These are phyloP conservation scores for Carollia perspicillata DNA, from an alignment of 2,113 vertebrate genomes.

Conservation along the genomic window DNA sequence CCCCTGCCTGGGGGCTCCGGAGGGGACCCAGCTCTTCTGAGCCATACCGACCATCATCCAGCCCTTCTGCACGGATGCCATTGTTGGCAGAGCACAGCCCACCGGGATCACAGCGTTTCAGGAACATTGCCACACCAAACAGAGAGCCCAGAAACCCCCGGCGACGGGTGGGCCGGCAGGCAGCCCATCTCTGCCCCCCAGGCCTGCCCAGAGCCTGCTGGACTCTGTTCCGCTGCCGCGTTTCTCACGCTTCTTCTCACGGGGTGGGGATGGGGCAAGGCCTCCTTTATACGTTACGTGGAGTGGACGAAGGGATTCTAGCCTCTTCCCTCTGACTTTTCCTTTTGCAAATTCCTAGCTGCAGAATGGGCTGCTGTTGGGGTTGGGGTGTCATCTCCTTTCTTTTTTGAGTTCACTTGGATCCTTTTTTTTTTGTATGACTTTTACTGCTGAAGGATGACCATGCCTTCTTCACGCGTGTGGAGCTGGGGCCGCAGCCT, in stretches of 20 bases:
- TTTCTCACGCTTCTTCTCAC: constrained; percentile 83
- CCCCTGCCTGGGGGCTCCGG: constrained; percentile 79
- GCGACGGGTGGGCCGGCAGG: background rate
- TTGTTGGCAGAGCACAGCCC: constrained; percentile 77
- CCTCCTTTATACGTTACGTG: constrained; percentile 81
- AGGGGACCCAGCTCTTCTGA: constrained; percentile 85
- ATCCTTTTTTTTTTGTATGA: constrained; percentile 73
- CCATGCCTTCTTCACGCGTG: background rate
- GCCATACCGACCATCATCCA: constrained; percentile 86
- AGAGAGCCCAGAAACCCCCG: constrained; percentile 47
- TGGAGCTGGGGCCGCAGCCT: background rate
- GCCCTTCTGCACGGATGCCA: constrained; percentile 81
- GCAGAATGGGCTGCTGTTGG: constrained; percentile 78
- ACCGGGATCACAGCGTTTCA: constrained; percentile 82
- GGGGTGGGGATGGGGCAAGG: constrained; percentile 80
- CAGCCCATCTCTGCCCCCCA: constrained; percentile 51
- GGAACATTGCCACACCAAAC: constrained; percentile 80
- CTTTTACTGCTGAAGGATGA: constrained; percentile 37
- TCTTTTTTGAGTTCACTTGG: constrained; percentile 76
- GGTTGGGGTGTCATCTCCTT: constrained; percentile 73
- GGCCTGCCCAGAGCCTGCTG: constrained; percentile 67
- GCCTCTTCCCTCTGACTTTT: constrained; percentile 80
- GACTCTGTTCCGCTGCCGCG: constrained; percentile 74
- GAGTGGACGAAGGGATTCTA: constrained; percentile 79
- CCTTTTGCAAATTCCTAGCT: constrained; percentile 80